Conservation (phyloP, 1,140 invertebrate species). For the Vanessa tameamea region DNA sequence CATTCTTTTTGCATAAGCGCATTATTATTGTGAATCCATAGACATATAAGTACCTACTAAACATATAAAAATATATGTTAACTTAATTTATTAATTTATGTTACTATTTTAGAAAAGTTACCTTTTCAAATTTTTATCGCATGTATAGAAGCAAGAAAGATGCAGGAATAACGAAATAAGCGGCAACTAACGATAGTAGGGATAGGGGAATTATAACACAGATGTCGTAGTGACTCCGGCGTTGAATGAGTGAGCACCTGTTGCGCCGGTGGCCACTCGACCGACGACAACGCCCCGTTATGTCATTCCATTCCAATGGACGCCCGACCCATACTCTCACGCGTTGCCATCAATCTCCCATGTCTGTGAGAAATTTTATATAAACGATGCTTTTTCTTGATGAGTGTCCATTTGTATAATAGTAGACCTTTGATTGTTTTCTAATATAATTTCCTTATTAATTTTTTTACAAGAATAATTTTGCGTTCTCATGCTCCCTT, state of each 20-base stretch:
- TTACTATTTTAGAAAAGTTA: not conserved
- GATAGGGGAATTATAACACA: slow-evolving; percentile 23
- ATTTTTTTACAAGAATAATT: slow-evolving; percentile 24
- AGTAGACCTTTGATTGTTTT: slow-evolving; percentile 28
- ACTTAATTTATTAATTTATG: too few relatives aligned
- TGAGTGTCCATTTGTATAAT: slow-evolving; percentile 17
- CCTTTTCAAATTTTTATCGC: too few relatives aligned
- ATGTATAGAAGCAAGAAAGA: not conserved
- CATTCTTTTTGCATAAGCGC: not conserved
- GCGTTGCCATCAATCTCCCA: slow-evolving; percentile 62
- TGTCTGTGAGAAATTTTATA: slow-evolving; percentile 46
- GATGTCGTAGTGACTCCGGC: slow-evolving; percentile 20
- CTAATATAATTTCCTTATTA: slow-evolving; percentile 21
- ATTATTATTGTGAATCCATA: not conserved
- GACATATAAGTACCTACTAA: not conserved
- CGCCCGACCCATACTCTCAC: slow-evolving; percentile 66
- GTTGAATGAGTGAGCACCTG: slow-evolving; percentile 53
- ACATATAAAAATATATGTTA: too few relatives aligned
- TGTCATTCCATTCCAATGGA: slow-evolving; percentile 72
- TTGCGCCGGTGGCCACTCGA: slow-evolving; percentile 50
- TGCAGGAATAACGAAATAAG: not conserved
- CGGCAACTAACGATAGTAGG: slow-evolving; percentile 1
- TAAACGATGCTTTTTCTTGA: slow-evolving; percentile 41
- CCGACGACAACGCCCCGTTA: slow-evolving; percentile 65
- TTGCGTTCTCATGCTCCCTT: not conserved